Conservation (phyloP, 2,888 invertebrate genomes). For the Epicampocera succincta region DNA sequence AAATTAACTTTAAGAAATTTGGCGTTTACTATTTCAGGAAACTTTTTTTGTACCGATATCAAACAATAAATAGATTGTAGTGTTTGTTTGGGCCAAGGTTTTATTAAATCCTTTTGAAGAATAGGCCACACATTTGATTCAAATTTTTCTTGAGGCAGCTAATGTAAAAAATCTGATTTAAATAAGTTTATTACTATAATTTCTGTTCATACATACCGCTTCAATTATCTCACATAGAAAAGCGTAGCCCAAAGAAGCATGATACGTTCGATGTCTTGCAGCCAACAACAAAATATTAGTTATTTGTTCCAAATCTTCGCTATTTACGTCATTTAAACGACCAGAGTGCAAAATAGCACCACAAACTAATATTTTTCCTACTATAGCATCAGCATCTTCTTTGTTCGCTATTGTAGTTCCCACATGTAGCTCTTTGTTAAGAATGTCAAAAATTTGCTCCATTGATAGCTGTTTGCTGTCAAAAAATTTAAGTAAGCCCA, state of each 20-base stretch:
- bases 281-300: conserved; percentile 79
- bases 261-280: conserved; percentile 74
- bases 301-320: conserved; percentile 83
- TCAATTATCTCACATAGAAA: conserved; percentile 85
- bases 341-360: conserved; percentile 87
- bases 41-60: conserved; percentile 81
- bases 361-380: conserved; percentile 87
- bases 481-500: conserved; percentile 83
- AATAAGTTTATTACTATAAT: not conserved
- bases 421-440: conserved; percentile 86
- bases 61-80: conserved; percentile 86
- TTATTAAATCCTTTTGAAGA: conserved; percentile 84
- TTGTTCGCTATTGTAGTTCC: conserved; percentile 77
- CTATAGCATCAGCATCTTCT: conserved; percentile 89
- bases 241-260: conserved; percentile 82
- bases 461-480: conserved; percentile 82
- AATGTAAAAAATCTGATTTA: not conserved
- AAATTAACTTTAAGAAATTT: conserved; percentile 84
- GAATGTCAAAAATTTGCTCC: conserved; percentile 83
- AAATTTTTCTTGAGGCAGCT: conserved; percentile 84
- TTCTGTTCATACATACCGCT: conserved; percentile 79
- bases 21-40: conserved; percentile 83
- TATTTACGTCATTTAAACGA: conserved; percentile 82
- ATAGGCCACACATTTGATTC: conserved; percentile 84
- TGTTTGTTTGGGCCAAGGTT: conserved; percentile 85